These are phyloP conservation scores for Acridotheres tristis DNA, from an alignment of 2,797 vertebrate species.

Conservation along the genomic window DNA sequence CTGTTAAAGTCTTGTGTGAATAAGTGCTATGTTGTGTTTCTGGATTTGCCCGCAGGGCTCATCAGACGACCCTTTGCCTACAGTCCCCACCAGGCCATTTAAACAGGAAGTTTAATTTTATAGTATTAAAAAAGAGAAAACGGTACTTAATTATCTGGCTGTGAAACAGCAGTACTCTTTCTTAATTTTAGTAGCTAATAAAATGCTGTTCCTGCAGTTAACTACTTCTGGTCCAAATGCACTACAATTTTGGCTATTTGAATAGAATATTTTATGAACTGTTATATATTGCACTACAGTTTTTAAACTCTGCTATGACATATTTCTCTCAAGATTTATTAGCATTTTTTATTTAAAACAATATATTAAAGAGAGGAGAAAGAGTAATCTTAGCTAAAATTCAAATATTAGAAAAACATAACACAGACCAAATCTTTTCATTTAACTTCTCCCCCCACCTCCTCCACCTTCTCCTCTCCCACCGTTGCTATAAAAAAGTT, in stretches of 20 bases:
- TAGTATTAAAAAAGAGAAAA: slow-evolving; percentile 83
- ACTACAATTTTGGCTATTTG: slow-evolving; percentile 70
- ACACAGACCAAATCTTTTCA: slow-evolving; percentile 64
- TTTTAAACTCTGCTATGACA: slow-evolving; percentile 80
- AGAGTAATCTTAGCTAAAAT: slow-evolving; percentile 77
- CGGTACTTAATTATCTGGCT: slow-evolving; percentile 84
- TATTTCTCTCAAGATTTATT: slow-evolving; percentile 84
- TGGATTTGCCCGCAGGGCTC: slow-evolving; percentile 74
- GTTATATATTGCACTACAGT: slow-evolving; percentile 81
- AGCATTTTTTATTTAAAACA: slow-evolving; percentile 84
- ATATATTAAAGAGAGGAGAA: slow-evolving; percentile 81
- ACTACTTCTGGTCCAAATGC: slow-evolving; percentile 80
- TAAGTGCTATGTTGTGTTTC: slow-evolving; percentile 79
- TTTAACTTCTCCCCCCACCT: neutral
- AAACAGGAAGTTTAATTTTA: slow-evolving; percentile 87
- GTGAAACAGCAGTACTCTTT: slow-evolving; percentile 82
- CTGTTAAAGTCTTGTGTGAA: slow-evolving; percentile 76
- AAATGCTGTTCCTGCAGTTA: slow-evolving; percentile 81
- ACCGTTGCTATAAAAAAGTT: slow-evolving; percentile 60
- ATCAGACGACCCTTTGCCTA: slow-evolving; percentile 73
- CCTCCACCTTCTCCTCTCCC: slow-evolving; percentile 25
- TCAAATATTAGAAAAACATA: slow-evolving; percentile 77
- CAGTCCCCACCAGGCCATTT: slow-evolving; percentile 78
- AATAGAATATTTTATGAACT: slow-evolving; percentile 84
- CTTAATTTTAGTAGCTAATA: slow-evolving; percentile 86